Base-by-base conservation (phyloP, 2,797 vertebrate genomes). In the Strix occidentalis region DNA sequence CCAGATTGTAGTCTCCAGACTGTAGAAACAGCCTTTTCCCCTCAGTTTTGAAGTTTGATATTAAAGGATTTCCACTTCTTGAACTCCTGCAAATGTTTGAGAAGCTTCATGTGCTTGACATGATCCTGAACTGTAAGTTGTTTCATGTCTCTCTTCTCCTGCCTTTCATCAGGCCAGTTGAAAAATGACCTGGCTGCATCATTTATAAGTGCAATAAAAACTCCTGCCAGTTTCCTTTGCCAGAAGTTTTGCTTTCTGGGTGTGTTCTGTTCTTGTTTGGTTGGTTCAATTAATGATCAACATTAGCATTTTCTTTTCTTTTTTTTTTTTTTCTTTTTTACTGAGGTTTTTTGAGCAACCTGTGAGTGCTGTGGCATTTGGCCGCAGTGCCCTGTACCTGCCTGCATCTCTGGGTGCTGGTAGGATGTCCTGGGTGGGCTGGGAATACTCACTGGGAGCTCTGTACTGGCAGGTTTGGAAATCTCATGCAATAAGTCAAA, bases 221-320 rank as follows among this genome's bases (percentile, higher is more conserved):
- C 71, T 92, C 45, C 33, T 93, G 60, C 84, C 84, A 41, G 53
- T 74, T 96, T 90, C 51, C 83, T 82, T 87, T 60, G 85, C 90
- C 76, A 79, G 90, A 91, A 95, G 83, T 96, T 96, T 95, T 1
- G 0, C 90, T 93, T 94, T 92, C 75, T 89, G 90, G 81, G 87
- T 78, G 90, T 95, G 82, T 89, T 95, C 78, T 94, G 71, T 90
- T 93, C 66, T 58, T 66, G 66, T 82, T 95, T 92, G 65, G 64
- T 90, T 87, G 50, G 71, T 87, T 94, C 71, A 54, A 8, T 70
- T 96, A 89, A 70, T 11, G 8, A 57, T 29, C n/a, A 61, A 18
- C 63, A 60, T 58, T 63, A 82, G 29, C 56, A 68, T 87, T 75
- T 90, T 1, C 3, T 68, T 83, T 91, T 80, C 35, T 71, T 88